A percentile compares a stretch with the other conserved stretches of the same genome.
phyloP scores from a whole-genome alignment of 2,888 invertebrate species.

The Cartodere bifasciata region DNA sequence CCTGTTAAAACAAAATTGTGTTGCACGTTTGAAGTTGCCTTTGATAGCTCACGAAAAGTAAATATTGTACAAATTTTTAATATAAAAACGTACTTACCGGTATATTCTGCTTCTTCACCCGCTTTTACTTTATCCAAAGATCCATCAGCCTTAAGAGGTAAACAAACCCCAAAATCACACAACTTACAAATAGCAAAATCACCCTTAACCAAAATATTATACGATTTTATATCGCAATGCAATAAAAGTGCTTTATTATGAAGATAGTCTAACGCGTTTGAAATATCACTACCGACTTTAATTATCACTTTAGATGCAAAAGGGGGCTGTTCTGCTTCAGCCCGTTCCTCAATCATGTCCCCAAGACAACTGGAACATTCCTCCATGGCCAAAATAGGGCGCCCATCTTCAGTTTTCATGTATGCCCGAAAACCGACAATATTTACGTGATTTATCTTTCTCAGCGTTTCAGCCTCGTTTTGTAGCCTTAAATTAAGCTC shows the following conservation, averaged over 20 bases:
- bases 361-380: constrained; percentile 60
- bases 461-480: constrained; percentile 59
- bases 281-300: constrained; percentile 53
- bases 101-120: constrained; percentile 43
- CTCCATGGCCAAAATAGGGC: constrained; percentile 65
- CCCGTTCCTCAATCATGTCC: constrained; percentile 57
- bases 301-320: constrained; percentile 50
- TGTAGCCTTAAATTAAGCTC: constrained; percentile 45
- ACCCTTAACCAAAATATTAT: constrained; percentile 65
- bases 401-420: constrained; percentile 39
- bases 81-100: no score
- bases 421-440: constrained; percentile 63
- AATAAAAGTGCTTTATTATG: constrained; percentile 58
- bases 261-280: constrained; percentile 62
- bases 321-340: constrained; percentile 40
- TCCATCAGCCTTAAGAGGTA: constrained; percentile 54
- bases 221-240: constrained; percentile 77
- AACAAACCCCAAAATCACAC: constrained; percentile 75
- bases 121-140: constrained; percentile 41
- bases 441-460: constrained; percentile 61
- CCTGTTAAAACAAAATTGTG: no score
- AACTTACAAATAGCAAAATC: constrained; percentile 64
- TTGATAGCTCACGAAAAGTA: no score
- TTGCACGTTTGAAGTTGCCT: no score
- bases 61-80: no score